Conservation (phyloP, 2,888 invertebrate species). For the Herminia tarsipennalis region DNA sequence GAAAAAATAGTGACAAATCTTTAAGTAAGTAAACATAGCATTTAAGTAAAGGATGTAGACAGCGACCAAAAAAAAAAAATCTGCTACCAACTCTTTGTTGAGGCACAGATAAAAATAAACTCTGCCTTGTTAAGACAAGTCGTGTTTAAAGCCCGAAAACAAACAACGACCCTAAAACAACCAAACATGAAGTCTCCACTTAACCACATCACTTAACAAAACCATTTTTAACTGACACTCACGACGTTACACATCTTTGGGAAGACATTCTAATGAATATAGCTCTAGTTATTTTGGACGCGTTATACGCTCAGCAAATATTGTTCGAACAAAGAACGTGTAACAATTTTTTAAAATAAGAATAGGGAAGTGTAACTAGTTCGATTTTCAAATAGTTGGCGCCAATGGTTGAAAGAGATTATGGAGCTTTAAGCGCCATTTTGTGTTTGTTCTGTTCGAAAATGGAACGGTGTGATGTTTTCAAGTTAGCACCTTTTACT, state of each 20-base stretch:
- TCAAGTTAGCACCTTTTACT: constrained; percentile 83
- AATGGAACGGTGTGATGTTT: constrained; percentile 76
- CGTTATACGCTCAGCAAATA: constrained; percentile 66
- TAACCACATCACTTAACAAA: constrained; percentile 77
- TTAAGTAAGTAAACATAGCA: constrained; percentile 27
- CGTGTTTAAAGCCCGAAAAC: constrained; percentile 72
- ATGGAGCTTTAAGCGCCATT: constrained; percentile 72
- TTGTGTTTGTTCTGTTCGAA: constrained; percentile 73
- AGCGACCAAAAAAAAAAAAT: constrained; percentile 32
- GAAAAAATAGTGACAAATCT: constrained; percentile 9
- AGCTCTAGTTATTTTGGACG: constrained; percentile 61
- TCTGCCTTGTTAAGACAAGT: constrained; percentile 72
- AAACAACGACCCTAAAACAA: constrained; percentile 80
- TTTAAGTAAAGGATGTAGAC: constrained; percentile 35
- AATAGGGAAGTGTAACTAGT: constrained; percentile 69
- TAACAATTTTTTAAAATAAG: constrained; percentile 72
- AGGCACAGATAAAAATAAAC: constrained; percentile 69
- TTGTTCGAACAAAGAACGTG: constrained; percentile 72
- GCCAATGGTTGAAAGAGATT: constrained; percentile 74
- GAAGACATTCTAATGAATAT: constrained; percentile 33
- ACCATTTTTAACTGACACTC: constrained; percentile 64
- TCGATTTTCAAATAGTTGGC: constrained; percentile 72
- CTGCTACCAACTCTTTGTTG: constrained; percentile 52
- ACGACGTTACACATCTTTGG: constrained; percentile 40
- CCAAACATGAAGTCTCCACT: constrained; percentile 79